Conservation (phyloP, 1,140 invertebrate genomes). For the Dermatophagoides farinae region DNA sequence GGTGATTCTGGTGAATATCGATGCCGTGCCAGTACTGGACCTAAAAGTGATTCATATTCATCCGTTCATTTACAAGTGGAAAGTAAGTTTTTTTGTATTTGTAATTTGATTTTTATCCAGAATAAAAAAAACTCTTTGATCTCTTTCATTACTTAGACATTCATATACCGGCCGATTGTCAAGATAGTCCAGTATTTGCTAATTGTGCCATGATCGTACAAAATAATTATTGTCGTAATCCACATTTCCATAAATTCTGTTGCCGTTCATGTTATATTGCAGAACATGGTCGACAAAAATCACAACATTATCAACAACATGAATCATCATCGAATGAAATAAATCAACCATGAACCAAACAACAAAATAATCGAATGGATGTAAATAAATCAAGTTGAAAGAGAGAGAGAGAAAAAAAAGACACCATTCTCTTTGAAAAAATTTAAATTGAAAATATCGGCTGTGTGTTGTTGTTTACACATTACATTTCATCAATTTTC, state of each 20-base stretch:
- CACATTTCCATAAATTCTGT: constrained; percentile 77
- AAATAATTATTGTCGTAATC: constrained; percentile 56
- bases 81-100: background rate
- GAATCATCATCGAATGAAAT: too few species aligned
- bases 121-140: too few species aligned
- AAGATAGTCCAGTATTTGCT: constrained; percentile 67
- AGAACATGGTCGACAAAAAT: constrained; percentile 21
- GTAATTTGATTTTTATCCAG: background rate
- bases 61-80: constrained; percentile 29
- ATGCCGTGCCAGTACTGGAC: constrained; percentile 48
- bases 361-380: too few species aligned
- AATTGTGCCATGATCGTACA: constrained; percentile 65
- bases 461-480: too few species aligned
- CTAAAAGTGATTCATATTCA: constrained; percentile 36
- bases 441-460: too few species aligned
- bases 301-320: too few species aligned
- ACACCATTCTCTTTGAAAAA: too few species aligned
- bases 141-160: constrained; percentile 32
- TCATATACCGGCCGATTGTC: constrained; percentile 51
- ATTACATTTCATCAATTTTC: too few species aligned
- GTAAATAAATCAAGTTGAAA: too few species aligned
- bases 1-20: constrained; percentile 52
- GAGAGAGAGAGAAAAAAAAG: too few species aligned
- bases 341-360: too few species aligned
- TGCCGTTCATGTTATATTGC: constrained; percentile 70